A percentile compares a stretch with the other conserved stretches of the same genome.
phyloP scores from a whole-genome alignment of 2,113 vertebrate genomes.

The Sardina pilchardus region DNA sequence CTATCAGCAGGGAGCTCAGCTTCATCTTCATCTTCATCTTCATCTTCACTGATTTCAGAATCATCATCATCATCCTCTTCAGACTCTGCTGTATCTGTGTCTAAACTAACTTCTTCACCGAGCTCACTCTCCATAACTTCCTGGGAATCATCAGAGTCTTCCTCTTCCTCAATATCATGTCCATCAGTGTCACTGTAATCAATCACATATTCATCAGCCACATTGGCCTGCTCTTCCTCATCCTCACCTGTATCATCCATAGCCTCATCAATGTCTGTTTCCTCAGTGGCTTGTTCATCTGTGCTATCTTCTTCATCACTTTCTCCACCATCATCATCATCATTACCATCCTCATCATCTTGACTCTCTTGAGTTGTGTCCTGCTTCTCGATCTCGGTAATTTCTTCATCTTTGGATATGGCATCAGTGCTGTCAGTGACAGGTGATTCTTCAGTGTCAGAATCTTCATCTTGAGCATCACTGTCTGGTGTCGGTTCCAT shows the following conservation, averaged over 20 bases:
- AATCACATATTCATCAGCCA: not conserved
- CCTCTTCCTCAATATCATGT: not conserved
- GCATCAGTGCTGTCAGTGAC: not conserved
- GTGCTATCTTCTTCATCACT: conserved; percentile 13
- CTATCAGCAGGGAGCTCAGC: not conserved
- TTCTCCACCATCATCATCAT: conserved; percentile 4
- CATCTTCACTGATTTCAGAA: not conserved
- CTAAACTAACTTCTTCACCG: not conserved
- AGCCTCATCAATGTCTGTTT: not conserved
- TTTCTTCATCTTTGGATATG: not conserved
- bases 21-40: not conserved
- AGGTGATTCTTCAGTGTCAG: not conserved
- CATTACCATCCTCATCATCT: not conserved
- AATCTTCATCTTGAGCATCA: conserved; percentile 11
- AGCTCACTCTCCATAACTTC: not conserved
- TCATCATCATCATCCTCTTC: conserved; percentile 26
- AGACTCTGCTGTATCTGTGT: not conserved
- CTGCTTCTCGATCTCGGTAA: not conserved
- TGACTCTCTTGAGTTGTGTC: conserved; percentile 1
- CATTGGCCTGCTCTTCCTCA: not conserved
- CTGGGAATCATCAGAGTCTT: not conserved
- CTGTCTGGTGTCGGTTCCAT: not conserved
- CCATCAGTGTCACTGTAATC: not conserved
- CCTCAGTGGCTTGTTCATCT: not conserved
- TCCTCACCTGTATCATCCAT: not conserved